A percentile compares a stretch with the other conserved stretches of the same genome.
phyloP scores from a whole-genome alignment of 2,113 vertebrate species.

The Petromus typicus region DNA sequence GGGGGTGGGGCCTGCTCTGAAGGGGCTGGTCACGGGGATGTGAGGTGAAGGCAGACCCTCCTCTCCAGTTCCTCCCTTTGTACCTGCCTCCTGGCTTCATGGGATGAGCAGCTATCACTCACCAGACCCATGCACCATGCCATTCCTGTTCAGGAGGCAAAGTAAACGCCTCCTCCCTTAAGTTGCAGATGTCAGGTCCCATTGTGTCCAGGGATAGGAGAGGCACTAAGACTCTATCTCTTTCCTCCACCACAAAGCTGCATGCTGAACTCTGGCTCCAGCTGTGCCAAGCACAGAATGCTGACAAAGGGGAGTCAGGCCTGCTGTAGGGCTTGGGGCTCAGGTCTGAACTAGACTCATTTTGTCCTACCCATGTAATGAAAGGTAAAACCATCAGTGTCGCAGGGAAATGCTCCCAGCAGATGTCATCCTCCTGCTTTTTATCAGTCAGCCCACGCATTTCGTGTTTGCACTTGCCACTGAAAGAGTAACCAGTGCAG shows the following conservation, averaged over 20 bases:
- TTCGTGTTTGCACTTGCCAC: not conserved
- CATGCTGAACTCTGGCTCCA: not conserved
- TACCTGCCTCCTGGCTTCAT: not conserved
- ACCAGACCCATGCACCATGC: not conserved
- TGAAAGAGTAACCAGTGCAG: not conserved
- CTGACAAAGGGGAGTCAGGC: not conserved
- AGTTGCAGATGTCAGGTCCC: not conserved
- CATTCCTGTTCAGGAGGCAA: not conserved
- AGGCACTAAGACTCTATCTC: not conserved
- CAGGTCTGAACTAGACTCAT: not conserved
- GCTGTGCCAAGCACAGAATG: not conserved
- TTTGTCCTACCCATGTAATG: not conserved
- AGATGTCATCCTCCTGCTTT: not conserved
- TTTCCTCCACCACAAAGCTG: not conserved
- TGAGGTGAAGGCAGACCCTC: not conserved
- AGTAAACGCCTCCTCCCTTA: not conserved
- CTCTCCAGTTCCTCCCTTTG: not conserved
- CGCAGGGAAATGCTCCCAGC: not conserved
- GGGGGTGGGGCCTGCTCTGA: not conserved
- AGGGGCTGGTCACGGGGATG: not conserved
- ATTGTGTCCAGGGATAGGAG: not conserved
- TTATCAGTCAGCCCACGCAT: not conserved
- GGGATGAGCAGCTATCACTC: not conserved
- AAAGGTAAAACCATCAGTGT: not conserved
- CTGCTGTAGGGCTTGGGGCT: not conserved